Conservation (phyloP, 1,140 invertebrate genomes). For the Sitobion miscanthi region DNA sequence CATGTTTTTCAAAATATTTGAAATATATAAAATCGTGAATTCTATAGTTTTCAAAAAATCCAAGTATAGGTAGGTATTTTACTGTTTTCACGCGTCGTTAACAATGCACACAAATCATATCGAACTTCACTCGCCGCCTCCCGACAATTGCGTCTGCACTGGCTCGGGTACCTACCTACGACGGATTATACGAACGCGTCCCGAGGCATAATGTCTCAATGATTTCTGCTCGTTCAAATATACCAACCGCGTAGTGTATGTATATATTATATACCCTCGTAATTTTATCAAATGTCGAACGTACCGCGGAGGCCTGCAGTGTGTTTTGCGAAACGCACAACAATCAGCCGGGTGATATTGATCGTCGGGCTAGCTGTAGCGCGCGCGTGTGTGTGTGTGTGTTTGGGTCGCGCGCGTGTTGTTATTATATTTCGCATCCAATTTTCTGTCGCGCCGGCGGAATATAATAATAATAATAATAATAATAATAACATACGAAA, state of each 20-base stretch:
- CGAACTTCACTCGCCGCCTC: background rate
- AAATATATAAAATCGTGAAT: background rate
- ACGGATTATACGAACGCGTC: background rate
- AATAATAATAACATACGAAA: background rate
- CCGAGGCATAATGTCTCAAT: background rate
- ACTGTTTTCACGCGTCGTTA: background rate
- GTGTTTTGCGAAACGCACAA: background rate
- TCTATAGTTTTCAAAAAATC: background rate
- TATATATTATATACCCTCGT: background rate
- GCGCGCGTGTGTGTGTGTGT: background rate
- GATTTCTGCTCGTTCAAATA: background rate
- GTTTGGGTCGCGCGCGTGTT: background rate
- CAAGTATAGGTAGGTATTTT: too few relatives aligned
- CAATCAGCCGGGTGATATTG: conserved; percentile 34
- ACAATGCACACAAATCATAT: background rate
- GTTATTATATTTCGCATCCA: background rate
- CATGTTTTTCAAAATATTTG: background rate
- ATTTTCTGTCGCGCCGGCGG: background rate
- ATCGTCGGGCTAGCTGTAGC: background rate
- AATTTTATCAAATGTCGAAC: background rate
- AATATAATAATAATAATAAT: background rate
- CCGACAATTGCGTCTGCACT: background rate
- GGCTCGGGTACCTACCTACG: background rate
- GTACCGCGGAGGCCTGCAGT: background rate
- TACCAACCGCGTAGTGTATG: background rate